phyloP scores from a whole-genome alignment of 2,888 invertebrate species.

The Scaptomyza cyrtandrae region DNA sequence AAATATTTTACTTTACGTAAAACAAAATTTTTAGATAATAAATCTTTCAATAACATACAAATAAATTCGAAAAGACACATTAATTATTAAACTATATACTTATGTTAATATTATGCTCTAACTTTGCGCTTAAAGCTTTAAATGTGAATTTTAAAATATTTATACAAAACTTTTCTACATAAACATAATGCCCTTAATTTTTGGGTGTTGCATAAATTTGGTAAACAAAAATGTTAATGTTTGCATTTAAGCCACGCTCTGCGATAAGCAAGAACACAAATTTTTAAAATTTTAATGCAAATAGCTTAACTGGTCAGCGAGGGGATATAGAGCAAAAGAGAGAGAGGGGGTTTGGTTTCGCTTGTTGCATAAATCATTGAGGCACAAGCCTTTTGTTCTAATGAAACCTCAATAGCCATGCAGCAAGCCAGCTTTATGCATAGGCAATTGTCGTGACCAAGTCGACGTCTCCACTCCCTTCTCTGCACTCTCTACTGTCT shows the following conservation, averaged over 20 bases:
- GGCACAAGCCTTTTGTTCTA: conserved; percentile 61
- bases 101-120: neutral
- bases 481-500: neutral
- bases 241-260: conserved; percentile 26
- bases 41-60: no score
- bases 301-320: conserved; percentile 57
- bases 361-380: conserved; percentile 70
- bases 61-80: no score
- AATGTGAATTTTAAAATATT: conserved; percentile 8
- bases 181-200: conserved; percentile 14
- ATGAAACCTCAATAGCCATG: conserved; percentile 51
- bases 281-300: conserved; percentile 73
- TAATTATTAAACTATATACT: no score
- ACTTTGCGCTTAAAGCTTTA: neutral
- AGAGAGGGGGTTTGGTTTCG: conserved; percentile 5
- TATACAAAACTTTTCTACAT: neutral
- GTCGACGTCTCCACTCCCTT: conserved; percentile 19
- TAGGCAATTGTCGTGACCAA: conserved; percentile 59
- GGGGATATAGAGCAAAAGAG: neutral
- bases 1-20: no score
- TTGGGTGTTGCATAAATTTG: conserved; percentile 19
- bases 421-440: conserved; percentile 27
- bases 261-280: conserved; percentile 44
- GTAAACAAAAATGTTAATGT: conserved; percentile 33
- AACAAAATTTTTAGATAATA: no score